phyloP scores from a whole-genome alignment of 2,113 vertebrate species.

The Ciconia stormi region DNA sequence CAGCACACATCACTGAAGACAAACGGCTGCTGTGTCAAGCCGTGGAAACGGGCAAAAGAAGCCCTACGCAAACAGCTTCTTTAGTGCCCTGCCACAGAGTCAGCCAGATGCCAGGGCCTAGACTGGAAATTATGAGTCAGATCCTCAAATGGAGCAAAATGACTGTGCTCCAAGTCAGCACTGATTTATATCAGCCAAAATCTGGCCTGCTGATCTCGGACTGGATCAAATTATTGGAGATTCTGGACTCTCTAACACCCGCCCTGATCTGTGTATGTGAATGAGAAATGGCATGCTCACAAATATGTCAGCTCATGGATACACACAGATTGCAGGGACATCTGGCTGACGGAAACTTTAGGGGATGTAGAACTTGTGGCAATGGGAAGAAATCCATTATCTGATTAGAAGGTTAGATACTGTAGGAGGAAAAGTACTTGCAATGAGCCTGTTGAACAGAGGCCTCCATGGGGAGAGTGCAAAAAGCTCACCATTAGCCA shows the following conservation, averaged over 20 bases:
- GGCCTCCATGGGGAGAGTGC: not conserved
- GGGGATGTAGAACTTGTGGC: constrained; percentile 8
- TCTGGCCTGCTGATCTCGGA: constrained; percentile 11
- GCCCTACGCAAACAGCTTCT: not conserved
- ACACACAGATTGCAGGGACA: constrained; percentile 74
- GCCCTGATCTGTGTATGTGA: not conserved
- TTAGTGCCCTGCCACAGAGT: not conserved
- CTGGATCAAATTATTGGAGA: constrained; percentile 9
- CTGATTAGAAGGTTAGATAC: constrained; percentile 68
- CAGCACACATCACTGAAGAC: not conserved
- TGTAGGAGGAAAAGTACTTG: constrained; percentile 35
- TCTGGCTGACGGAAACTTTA: constrained; percentile 62
- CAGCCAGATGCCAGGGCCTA: constrained; percentile 37
- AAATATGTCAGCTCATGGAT: constrained; percentile 12
- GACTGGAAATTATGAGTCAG: constrained; percentile 26
- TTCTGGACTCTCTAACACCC: not conserved
- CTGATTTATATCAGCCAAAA: constrained; percentile 33
- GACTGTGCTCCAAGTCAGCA: constrained; percentile 10
- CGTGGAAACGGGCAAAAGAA: not conserved
- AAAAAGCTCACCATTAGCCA: constrained; percentile 51
- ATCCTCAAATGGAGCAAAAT: constrained; percentile 19
- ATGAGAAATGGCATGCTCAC: constrained; percentile 23
- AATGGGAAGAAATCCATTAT: constrained; percentile 47
- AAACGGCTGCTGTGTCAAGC: not conserved
- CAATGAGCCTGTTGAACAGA: constrained; percentile 21